These are phyloP conservation scores for Tetrapedia diversipes DNA, from an alignment of 2,888 invertebrate genomes.

Conservation along the genomic window DNA sequence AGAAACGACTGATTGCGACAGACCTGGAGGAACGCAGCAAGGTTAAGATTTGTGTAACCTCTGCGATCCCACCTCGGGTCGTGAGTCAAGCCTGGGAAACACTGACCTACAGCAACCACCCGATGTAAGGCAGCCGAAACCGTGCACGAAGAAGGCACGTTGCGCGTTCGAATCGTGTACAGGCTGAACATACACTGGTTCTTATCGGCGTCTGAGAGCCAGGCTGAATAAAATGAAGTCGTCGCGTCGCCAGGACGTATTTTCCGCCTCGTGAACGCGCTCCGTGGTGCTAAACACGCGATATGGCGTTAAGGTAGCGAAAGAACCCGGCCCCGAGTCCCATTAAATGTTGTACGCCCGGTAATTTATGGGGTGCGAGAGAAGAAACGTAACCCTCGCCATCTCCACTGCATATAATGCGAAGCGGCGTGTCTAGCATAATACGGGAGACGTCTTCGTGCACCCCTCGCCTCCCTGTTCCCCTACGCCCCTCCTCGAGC, in stretches of 20 bases:
- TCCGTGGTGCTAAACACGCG: constrained; percentile 72
- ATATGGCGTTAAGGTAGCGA: constrained; percentile 59
- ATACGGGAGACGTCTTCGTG: too few relatives aligned
- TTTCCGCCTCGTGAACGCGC: constrained; percentile 62
- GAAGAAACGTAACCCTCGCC: constrained; percentile 51
- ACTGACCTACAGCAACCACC: too few relatives aligned
- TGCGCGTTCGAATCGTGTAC: too few relatives aligned
- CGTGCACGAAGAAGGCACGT: too few relatives aligned
- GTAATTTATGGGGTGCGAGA: constrained; percentile 72
- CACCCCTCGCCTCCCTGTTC: too few relatives aligned
- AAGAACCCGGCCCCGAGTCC: constrained; percentile 38
- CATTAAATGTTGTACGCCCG: constrained; percentile 62
- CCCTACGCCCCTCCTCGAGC: constrained; percentile 14
- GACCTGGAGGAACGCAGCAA: too few relatives aligned
- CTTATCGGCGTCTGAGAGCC: constrained; percentile 14
- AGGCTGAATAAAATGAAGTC: constrained; percentile 37
- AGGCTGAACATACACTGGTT: too few relatives aligned
- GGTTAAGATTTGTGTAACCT: too few relatives aligned
- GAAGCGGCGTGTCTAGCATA: constrained; percentile 15
- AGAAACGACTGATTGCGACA: too few relatives aligned
- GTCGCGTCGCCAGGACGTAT: constrained; percentile 47
- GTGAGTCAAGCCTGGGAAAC: too few relatives aligned
- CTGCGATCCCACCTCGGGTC: too few relatives aligned
- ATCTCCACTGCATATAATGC: constrained; percentile 53
- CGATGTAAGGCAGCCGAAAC: too few relatives aligned